Evolutionary conservation across 2,888 invertebrate genomes (phyloP), one percentile per base, ranked within the genome.

Genomic region (Apamea sordens): DNA sequence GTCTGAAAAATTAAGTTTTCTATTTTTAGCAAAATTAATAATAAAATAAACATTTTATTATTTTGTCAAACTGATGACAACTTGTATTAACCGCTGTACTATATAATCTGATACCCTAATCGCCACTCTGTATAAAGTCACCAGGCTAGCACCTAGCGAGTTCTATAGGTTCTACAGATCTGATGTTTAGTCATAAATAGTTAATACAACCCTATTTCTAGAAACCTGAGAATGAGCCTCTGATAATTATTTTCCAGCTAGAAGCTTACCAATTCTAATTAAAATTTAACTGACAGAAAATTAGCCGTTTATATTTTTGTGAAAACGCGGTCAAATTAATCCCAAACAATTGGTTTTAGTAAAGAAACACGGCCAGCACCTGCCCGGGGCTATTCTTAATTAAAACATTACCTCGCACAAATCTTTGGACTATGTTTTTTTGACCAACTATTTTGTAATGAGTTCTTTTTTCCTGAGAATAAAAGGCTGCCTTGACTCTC

Each of bases 271-370:
- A 65, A 56, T 32, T 61, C 8, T 71, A 56, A 83, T 82, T 85
- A 80, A 74, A 70, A 61, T 36, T 13, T 63, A 56, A 65, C 50
- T 47, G 21, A 61, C 80, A 64, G 36, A 74, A 59, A 73, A 85
- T 80, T 69, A 61, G 13, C 53, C 24, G 24, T 64, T 76, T 69
- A 63, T 61, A 85, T 61, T 82, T 82, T 65, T 83, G 56, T 47
- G 61, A 85, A 69, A 74, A 63, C 11, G 53, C 44, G n/a, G 36
- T 56, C 21, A 67, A 80, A 10, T 2, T 61, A 75, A 76, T 73
- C 44, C n/a, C 0, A 56, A 74, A 73, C 71, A 83, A 88, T 75
- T 83, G 28, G 77, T 86, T 86, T 83, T 3, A 41, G 15, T 36
- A n/a, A n/a, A n/a, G n/a, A n/a, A n/a, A 67, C 32, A n/a, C 24